Base-by-base conservation (phyloP, 2,888 invertebrate species). In the Oscheius sp. region DNA sequence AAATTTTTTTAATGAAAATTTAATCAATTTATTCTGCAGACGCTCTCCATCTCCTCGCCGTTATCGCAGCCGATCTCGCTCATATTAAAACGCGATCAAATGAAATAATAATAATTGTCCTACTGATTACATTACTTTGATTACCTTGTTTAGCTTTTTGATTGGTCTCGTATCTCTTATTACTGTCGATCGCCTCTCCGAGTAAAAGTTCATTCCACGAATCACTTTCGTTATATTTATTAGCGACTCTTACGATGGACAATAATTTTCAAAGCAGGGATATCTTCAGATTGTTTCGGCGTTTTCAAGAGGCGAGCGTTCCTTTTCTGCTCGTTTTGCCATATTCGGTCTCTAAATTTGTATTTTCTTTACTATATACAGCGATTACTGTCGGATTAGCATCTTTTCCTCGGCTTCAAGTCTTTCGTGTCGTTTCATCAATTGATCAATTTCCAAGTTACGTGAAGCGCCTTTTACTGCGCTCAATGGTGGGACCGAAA, bases 21-120 rank as follows among this genome's bases (percentile, higher is more conserved):
- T 1, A 41, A 43, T n/a, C n/a, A 29, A 3, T n/a, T n/a, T n/a
- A 7, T 1, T 1, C 52, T 61, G n/a, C 29, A 43, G 72, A 25
- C 63, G 72, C 23, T 64, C 64, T 18, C 72, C 72, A n/a, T 72
- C 72, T 46, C 72, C 72, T 41, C 63, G 72, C n/a, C 53, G 59
- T 18, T 41, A 59, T 53, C 63, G 72, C 45, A 64, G 64, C 46
- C 72, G 64, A 41, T 72, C 72, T 35, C 72, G 64, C 46, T 72
- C 63, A 1, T 63, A 66, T 35, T 66, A 66, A 66, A 7, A 27
- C 29, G n/a, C 13, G n/a, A 27, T n/a, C n/a, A n/a, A n/a, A n/a
- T n/a, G n/a, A n/a, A n/a, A n/a, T n/a, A n/a, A n/a, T n/a, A n/a
- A n/a, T n/a, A n/a, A n/a, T n/a, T 29, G 21, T 35, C 23, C 16